Percentiles rank a stretch among this genome's conserved stretches.
Evolutionary conservation across 2,797 vertebrate species (phyloP).

Genomic region (Pachyuromys duprasi): DNA sequence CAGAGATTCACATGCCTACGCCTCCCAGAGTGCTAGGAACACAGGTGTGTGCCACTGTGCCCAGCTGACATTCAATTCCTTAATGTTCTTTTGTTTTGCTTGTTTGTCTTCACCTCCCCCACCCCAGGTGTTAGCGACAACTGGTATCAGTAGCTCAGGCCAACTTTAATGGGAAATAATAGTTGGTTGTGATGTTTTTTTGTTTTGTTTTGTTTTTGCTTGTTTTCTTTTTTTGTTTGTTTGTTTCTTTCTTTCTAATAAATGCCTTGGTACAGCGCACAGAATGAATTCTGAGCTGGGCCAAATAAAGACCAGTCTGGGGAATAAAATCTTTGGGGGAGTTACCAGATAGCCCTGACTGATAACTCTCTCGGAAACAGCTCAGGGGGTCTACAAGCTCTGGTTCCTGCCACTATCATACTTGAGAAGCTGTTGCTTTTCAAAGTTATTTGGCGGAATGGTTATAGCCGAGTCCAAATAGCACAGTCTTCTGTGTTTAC

Average conservation of each 20-base stretch:
- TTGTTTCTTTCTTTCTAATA: background rate
- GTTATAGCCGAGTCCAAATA: background rate
- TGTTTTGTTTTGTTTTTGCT: background rate
- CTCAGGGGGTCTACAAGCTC: background rate
- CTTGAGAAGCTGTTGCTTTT: constrained; percentile 1
- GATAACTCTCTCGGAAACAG: background rate
- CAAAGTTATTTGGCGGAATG: background rate
- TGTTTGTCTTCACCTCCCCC: constrained; percentile 22
- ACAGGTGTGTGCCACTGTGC: background rate
- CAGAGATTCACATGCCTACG: too few species aligned
- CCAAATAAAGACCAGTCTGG: background rate
- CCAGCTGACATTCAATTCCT: background rate
- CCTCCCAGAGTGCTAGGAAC: too few species aligned
- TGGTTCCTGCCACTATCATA: background rate
- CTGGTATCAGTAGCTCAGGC: background rate
- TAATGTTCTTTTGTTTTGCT: background rate
- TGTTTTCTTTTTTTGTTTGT: background rate
- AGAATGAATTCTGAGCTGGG: background rate
- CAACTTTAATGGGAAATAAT: background rate
- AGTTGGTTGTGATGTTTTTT: background rate
- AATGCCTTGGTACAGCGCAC: background rate
- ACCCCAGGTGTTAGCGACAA: background rate
- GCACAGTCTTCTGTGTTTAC: background rate
- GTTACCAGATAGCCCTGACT: background rate
- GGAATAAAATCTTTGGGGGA: background rate